Evolutionary conservation across 2,888 invertebrate genomes (phyloP).

Genomic region (Pyrochroa serraticornis): DNA sequence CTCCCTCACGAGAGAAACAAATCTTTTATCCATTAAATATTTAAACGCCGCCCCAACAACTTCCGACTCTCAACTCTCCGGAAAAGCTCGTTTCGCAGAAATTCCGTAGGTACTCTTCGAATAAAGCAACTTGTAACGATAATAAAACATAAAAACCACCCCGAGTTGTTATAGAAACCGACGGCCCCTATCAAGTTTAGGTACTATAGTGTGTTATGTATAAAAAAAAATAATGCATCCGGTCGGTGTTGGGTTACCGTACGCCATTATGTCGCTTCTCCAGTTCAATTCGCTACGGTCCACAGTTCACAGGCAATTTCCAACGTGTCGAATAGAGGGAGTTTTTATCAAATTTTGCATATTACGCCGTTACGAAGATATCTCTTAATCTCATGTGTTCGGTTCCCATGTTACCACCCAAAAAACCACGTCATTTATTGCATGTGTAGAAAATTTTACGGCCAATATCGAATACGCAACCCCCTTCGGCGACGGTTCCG

Average conservation of each 20-base stretch:
- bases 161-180: constrained; percentile 14
- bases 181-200: constrained; percentile 19
- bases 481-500: no score
- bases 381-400: constrained; percentile 43
- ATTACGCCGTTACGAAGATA: constrained; percentile 23
- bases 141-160: constrained; percentile 17
- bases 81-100: no score
- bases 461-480: neutral
- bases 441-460: constrained; percentile 14
- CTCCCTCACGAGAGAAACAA: constrained; percentile 7
- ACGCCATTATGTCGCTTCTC: constrained; percentile 6
- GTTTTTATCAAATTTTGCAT: constrained; percentile 20
- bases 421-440: constrained; percentile 22
- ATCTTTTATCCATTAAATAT: constrained; percentile 11
- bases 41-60: neutral
- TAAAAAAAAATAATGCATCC: constrained; percentile 21
- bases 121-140: no score
- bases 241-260: constrained; percentile 24
- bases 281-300: neutral
- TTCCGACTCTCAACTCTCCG: neutral
- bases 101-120: no score
- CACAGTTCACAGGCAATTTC: no score
- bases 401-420: constrained; percentile 40
- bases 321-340: neutral
- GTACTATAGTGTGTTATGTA: constrained; percentile 20